These are phyloP conservation scores for Eupelmus urozonus DNA, from an alignment of 2,888 invertebrate genomes.

Conservation along the genomic window DNA sequence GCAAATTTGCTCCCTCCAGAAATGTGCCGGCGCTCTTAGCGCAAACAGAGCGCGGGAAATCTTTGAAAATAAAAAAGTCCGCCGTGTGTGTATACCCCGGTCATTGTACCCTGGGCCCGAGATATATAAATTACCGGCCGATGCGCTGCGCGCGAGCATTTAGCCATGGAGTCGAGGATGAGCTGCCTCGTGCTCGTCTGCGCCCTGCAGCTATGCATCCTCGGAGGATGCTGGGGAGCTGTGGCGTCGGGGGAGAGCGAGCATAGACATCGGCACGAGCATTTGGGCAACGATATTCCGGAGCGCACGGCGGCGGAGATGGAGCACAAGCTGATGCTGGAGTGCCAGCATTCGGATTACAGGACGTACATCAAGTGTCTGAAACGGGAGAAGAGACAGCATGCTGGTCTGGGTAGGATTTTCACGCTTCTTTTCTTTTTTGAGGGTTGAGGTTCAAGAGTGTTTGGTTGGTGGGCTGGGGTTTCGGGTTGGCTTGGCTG, in stretches of 20 bases:
- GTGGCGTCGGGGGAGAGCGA: background rate
- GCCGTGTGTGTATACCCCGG: conserved; percentile 22
- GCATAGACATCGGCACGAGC: conserved; percentile 4
- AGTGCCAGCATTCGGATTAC: conserved; percentile 69
- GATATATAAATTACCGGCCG: conserved; percentile 41
- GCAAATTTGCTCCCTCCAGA: conserved; percentile 67
- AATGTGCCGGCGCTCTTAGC: conserved; percentile 16
- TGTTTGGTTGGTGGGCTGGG: too few species aligned
- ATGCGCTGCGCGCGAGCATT: conserved; percentile 26
- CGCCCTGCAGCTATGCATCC: background rate
- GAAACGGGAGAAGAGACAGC: conserved; percentile 71
- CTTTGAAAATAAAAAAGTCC: conserved; percentile 16
- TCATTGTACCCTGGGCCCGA: conserved; percentile 48
- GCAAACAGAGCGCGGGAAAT: conserved; percentile 16
- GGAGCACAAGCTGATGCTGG: conserved; percentile 45
- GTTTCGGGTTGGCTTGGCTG: too few species aligned
- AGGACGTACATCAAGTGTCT: conserved; percentile 72
- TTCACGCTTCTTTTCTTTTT: too few species aligned
- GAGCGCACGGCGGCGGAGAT: background rate
- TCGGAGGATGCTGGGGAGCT: too few species aligned
- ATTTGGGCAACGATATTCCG: conserved; percentile 17
- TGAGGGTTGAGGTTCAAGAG: too few species aligned
- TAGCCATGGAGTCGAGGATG: conserved; percentile 28
- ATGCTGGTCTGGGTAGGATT: conserved; percentile 51
- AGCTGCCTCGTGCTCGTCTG: conserved; percentile 18